A percentile compares a stretch with the other conserved stretches of the same genome.
Conservation (phyloP, 2,888 invertebrate species). For the Diploptera punctata region DNA sequence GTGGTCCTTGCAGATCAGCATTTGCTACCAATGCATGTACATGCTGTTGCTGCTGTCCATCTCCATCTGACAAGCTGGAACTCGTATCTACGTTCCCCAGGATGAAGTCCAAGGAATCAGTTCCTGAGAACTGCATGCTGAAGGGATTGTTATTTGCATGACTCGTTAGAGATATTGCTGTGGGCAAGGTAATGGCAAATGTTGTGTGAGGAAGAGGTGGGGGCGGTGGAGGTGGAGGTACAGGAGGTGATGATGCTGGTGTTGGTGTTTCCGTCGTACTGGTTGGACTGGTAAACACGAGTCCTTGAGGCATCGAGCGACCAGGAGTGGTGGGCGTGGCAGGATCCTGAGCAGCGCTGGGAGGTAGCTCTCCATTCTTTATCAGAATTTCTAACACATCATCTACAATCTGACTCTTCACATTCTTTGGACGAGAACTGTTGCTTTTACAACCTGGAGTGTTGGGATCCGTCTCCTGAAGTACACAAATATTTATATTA, state of each 20-base stretch:
- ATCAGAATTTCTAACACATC: slow-evolving; percentile 94
- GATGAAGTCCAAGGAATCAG: slow-evolving; percentile 41
- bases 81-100: slow-evolving; percentile 45
- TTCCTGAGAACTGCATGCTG: slow-evolving; percentile 35
- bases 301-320: slow-evolving; percentile 53
- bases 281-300: slow-evolving; percentile 50
- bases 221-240: slow-evolving; percentile 53
- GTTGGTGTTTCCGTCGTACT: slow-evolving; percentile 49
- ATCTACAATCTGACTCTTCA: slow-evolving; percentile 83
- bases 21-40: slow-evolving; percentile 5
- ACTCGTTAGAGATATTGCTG: slow-evolving; percentile 46
- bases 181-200: slow-evolving; percentile 49
- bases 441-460: background rate
- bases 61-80: background rate
- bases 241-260: slow-evolving; percentile 30
- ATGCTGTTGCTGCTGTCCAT: background rate
- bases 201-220: slow-evolving; percentile 52
- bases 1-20: slow-evolving; percentile 19
- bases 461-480: background rate
- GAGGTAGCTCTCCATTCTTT: slow-evolving; percentile 90
- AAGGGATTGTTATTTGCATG: slow-evolving; percentile 17
- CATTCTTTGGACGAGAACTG: slow-evolving; percentile 45
- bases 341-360: slow-evolving; percentile 82
- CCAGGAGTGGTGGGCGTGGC: slow-evolving; percentile 63
- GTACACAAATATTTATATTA: no score